Conservation (phyloP, 2,888 invertebrate genomes). For the Orthosia gothica region DNA sequence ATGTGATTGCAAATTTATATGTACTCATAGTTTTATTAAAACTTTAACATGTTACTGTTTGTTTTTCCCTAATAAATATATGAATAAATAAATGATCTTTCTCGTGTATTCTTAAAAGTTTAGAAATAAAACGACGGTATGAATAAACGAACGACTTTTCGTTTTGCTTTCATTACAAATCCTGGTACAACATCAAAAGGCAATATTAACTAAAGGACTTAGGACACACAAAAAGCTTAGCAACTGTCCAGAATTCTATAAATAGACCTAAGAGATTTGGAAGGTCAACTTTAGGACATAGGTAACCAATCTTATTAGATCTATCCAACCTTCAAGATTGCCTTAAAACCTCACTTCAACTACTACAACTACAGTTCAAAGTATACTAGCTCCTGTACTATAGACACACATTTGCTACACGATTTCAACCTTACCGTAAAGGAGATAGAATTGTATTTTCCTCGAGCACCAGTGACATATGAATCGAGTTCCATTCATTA, state of each 20-base stretch:
- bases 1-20: no score
- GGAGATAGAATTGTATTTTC: background rate
- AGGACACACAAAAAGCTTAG: conserved; percentile 10
- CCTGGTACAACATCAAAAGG: background rate
- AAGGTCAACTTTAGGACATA: background rate
- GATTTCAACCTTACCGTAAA: background rate
- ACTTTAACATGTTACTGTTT: no score
- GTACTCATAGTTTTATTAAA: no score
- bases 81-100: no score
- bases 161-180: background rate
- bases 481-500: conserved; percentile 74
- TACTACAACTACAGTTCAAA: conserved; percentile 14
- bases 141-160: no score
- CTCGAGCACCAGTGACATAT: conserved; percentile 5
- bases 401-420: background rate
- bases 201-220: background rate
- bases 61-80: no score
- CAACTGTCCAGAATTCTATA: conserved; percentile 4
- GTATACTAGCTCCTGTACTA: conserved; percentile 27
- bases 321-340: conserved; percentile 15
- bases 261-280: background rate
- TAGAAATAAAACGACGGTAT: no score
- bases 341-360: conserved; percentile 29
- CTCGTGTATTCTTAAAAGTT: no score
- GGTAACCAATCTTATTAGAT: conserved; percentile 12